Evolutionary conservation across 23 tunicate genomes (phyloP), one percentile per base, ranked within the genome.

Genomic region (Corella eumyota): DNA sequence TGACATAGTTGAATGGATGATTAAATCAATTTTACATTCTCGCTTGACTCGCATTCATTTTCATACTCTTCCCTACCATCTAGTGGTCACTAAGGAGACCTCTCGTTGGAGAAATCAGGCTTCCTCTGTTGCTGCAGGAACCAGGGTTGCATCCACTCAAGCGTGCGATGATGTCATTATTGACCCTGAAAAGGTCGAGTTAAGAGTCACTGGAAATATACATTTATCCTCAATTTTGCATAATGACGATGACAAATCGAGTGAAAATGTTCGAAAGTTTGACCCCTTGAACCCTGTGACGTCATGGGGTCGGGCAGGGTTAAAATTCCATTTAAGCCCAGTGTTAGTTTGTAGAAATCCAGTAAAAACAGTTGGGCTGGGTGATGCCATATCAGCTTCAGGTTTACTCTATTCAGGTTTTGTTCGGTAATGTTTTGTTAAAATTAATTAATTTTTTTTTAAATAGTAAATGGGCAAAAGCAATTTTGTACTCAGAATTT

Each of bases 341-440:
- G 78, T 67, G 2, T 62, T 88, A 19, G 81, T 88, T 29, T 88
- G 96, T 56, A 60, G 71, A 20, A 65, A 72, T 31, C 96, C 96
- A 0, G 37, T 78, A 0, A 78, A 88, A 79, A 88, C 96, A 20
- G 96, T 88, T 35, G 96, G 96, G 17, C 74, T 88, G 0, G 96
- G 96, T 0, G 96, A 88, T 56, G 81, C 88, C 2, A 88, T 88
- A 21, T 88, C 96, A 6, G 71, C 96, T 1, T 26, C 58, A 11
- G 87, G 88, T 25, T 54, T 88, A 34, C 52, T 79, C 29, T 64
- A 67, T 64, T 78, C 96, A 1, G 71, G 75, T 22, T 86, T 55
- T 76, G 69, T 25, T 25, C 15, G 33, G 24, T 45, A 64, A 24
- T n/a, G n/a, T n/a, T n/a, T n/a, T n/a, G n/a, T n/a, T n/a, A n/a